These are phyloP conservation scores for Dinomys branickii DNA, from an alignment of 2,113 vertebrate species.

Conservation along the genomic window DNA sequence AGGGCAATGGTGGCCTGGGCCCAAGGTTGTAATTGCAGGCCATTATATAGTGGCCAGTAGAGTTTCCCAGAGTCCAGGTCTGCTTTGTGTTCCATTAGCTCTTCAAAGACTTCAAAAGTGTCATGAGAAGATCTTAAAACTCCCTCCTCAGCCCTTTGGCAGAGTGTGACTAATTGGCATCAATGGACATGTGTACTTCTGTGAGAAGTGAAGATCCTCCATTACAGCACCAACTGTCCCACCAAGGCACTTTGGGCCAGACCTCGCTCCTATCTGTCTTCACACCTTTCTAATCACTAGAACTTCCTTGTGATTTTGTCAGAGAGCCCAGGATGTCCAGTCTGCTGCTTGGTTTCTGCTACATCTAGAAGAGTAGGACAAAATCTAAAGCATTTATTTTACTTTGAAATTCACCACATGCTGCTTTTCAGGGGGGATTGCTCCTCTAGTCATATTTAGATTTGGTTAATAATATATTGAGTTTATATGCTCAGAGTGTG, in stretches of 20 bases:
- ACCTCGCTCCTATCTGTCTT: background rate
- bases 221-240: too few relatives aligned
- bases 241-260: background rate
- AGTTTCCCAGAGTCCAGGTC: background rate
- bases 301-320: background rate
- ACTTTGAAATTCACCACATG: conserved; percentile 10
- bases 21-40: background rate
- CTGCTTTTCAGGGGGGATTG: conserved; percentile 3
- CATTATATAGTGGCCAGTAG: background rate
- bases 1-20: background rate
- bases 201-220: background rate
- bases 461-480: background rate
- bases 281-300: background rate
- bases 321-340: rapidly evolving
- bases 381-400: background rate
- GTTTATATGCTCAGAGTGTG: background rate
- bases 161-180: background rate
- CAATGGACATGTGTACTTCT: background rate
- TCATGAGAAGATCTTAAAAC: background rate
- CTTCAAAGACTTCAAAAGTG: background rate
- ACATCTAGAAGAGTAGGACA: background rate
- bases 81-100: background rate
- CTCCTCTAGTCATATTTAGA: background rate
- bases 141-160: background rate
- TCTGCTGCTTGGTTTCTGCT: background rate